Conservation (phyloP, 2,113 vertebrate genomes). For the Paradisaea rubra region DNA sequence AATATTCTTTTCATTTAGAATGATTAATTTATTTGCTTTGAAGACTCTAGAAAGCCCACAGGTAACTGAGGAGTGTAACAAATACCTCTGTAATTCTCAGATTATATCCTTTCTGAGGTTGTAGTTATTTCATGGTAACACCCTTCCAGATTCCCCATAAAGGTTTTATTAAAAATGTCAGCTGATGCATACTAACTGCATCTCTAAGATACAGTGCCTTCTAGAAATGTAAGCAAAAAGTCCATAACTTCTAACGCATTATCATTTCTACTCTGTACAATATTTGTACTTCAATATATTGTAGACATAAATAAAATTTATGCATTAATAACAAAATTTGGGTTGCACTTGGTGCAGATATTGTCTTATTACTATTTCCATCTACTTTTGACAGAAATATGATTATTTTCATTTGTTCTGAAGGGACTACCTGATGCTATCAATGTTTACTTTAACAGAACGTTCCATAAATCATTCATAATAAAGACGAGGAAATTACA, state of each 20-base stretch:
- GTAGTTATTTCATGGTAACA: neutral
- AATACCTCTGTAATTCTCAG: neutral
- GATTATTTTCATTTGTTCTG: slow-evolving; percentile 34
- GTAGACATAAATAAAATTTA: neutral
- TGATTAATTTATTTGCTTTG: slow-evolving; percentile 23
- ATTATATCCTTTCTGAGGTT: neutral
- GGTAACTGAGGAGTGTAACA: neutral
- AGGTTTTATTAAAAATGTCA: neutral
- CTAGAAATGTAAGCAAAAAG: neutral
- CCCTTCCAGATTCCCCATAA: neutral
- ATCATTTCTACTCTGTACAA: neutral
- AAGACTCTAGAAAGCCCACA: neutral
- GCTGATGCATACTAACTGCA: neutral
- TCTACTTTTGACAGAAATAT: neutral
- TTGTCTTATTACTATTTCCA: neutral
- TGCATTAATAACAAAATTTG: neutral
- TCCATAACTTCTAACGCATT: neutral
- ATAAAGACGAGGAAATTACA: slow-evolving; percentile 41
- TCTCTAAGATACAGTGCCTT: neutral
- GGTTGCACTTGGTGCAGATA: neutral
- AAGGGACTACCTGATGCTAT: slow-evolving; percentile 23
- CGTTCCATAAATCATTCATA: slow-evolving; percentile 26
- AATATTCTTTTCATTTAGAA: neutral
- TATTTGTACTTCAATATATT: neutral
- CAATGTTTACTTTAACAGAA: slow-evolving; percentile 36